Conservation (phyloP, 2,113 vertebrate species). For the Deroptyus accipitrinus region DNA sequence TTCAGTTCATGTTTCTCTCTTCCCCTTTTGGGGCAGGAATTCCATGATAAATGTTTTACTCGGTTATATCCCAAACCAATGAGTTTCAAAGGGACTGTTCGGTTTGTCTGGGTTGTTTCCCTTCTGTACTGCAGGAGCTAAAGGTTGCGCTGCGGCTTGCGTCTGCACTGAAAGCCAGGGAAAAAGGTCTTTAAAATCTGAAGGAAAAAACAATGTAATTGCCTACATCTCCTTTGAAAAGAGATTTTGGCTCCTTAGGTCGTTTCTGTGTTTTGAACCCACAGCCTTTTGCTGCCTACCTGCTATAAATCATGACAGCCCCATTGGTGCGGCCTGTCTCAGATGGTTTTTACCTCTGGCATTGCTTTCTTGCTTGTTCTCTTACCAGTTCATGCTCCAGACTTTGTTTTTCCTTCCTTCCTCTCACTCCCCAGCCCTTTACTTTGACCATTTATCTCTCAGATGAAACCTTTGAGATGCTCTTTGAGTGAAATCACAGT, state of each 20-base stretch:
- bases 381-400: not conserved
- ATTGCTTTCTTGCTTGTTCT: not conserved
- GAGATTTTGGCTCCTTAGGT: not conserved
- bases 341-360: not conserved
- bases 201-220: not conserved
- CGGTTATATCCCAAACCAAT: not conserved
- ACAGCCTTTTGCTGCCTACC: not conserved
- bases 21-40: not conserved
- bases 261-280: not conserved
- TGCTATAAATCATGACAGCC: not conserved
- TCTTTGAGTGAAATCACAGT: not conserved
- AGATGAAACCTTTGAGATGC: not conserved
- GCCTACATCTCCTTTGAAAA: not conserved
- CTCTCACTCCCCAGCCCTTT: not conserved
- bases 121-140: not conserved
- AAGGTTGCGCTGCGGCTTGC: not conserved
- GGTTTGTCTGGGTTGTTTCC: not conserved
- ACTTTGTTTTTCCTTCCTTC: not conserved
- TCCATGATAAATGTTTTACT: not conserved
- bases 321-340: accelerated
- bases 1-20: not conserved
- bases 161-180: not conserved
- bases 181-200: not conserved
- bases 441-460: not conserved
- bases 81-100: not conserved